phyloP scores from a whole-genome alignment of 2,113 vertebrate genomes.

The Zapus hudsonius region DNA sequence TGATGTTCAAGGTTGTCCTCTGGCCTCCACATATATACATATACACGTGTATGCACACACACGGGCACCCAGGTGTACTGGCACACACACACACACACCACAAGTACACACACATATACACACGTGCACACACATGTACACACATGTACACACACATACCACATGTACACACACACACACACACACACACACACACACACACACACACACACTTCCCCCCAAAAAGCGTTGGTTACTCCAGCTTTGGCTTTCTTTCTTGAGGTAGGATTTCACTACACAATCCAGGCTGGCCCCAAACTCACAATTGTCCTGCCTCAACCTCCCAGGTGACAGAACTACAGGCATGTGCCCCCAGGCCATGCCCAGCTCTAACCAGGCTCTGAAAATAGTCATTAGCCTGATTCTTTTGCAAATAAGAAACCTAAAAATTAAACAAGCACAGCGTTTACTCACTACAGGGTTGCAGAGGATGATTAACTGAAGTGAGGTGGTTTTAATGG shows the following conservation, averaged over 20 bases:
- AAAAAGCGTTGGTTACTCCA: background rate
- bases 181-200: too few species aligned
- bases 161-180: too few species aligned
- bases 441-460: background rate
- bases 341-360: too few species aligned
- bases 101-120: too few species aligned
- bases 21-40: too few species aligned
- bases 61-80: too few species aligned
- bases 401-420: background rate
- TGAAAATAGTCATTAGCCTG: background rate
- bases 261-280: background rate
- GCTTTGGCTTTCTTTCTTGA: background rate
- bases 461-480: background rate
- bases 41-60: too few species aligned
- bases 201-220: too few species aligned
- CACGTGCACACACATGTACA: too few species aligned
- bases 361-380: background rate
- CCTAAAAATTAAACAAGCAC: background rate
- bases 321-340: background rate
- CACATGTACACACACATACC: too few species aligned
- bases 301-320: background rate
- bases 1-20: too few species aligned
- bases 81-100: too few species aligned
- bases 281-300: background rate
- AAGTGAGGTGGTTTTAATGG: background rate